phyloP scores from a whole-genome alignment of 2,797 vertebrate species.

The Melanotaenia pygmaea region DNA sequence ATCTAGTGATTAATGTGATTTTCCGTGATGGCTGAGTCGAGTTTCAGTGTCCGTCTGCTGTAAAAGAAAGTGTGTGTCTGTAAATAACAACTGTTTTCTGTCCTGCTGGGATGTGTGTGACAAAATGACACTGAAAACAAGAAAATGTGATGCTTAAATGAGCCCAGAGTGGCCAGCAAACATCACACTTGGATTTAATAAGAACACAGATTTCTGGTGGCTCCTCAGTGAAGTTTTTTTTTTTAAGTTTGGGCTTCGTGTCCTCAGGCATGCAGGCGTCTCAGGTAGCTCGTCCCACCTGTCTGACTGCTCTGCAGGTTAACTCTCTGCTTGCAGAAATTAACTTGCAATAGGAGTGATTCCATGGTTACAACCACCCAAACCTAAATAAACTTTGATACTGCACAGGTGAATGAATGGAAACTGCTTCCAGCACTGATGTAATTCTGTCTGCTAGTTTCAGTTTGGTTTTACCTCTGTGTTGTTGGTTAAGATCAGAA shows the following conservation, averaged over 20 bases:
- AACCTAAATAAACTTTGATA: constrained; percentile 6
- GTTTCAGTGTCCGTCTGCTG: neutral
- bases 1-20: neutral
- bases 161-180: neutral
- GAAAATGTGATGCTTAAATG: neutral
- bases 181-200: no score
- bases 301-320: constrained; percentile 38
- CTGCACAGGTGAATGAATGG: constrained; percentile 9
- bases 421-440: constrained; percentile 4
- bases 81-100: no score
- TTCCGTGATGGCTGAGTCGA: neutral
- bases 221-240: neutral
- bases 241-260: constrained; percentile 28
- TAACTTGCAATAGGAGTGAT: neutral
- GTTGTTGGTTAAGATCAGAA: neutral
- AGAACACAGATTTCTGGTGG: no score
- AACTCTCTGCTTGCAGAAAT: neutral
- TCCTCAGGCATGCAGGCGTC: constrained; percentile 5
- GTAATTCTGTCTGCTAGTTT: neutral
- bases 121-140: neutral
- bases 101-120: neutral
- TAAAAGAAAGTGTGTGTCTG: neutral
- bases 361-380: constrained; percentile 23
- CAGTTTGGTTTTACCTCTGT: neutral
- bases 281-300: constrained; percentile 35